A percentile compares a stretch with the other conserved stretches of the same genome.
phyloP scores from a whole-genome alignment of 2,797 vertebrate genomes.

The Phoebastria nigripes region DNA sequence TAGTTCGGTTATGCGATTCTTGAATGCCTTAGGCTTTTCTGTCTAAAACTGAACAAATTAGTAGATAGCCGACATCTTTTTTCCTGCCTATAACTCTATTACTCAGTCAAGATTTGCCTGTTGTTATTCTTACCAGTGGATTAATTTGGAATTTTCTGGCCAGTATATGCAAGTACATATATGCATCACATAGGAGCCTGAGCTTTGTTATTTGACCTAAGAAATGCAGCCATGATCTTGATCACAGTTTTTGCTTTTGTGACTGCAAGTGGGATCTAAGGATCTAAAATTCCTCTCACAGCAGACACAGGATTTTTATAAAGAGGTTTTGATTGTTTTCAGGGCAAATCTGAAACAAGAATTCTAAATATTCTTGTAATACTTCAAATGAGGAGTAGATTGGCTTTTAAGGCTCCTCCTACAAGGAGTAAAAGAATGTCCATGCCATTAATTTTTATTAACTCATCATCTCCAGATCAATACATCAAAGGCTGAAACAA shows the following conservation, averaged over 20 bases:
- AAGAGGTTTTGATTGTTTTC: not conserved
- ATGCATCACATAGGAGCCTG: not conserved
- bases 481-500: not conserved
- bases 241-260: not conserved
- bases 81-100: not conserved
- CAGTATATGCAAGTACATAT: not conserved
- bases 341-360: not conserved
- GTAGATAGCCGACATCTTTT: not conserved
- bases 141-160: not conserved
- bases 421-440: not conserved
- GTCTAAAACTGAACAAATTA: not conserved
- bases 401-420: not conserved
- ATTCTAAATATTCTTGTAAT: not conserved
- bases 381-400: not conserved
- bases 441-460: not conserved
- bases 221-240: not conserved
- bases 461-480: not conserved
- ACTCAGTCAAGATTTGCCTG: not conserved
- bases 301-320: not conserved
- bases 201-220: not conserved
- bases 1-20: not conserved
- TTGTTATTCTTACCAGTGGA: not conserved
- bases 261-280: not conserved
- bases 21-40: not conserved
- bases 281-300: not conserved